phyloP scores from a whole-genome alignment of 2,113 vertebrate genomes.

The Lepus timidus region DNA sequence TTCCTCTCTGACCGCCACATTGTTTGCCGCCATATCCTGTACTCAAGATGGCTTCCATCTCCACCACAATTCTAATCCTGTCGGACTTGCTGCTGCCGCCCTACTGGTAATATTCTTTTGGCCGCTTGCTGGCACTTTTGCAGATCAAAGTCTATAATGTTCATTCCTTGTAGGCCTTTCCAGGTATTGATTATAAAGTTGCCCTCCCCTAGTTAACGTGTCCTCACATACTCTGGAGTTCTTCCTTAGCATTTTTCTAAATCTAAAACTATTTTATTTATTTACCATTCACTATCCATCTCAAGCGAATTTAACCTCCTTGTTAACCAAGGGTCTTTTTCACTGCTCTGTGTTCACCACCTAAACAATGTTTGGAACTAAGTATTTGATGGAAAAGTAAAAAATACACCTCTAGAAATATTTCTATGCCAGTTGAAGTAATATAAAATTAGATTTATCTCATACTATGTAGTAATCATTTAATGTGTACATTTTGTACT shows the following conservation, averaged over 20 bases:
- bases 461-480: neutral
- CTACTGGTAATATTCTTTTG: too few relatives aligned
- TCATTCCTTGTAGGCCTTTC: neutral
- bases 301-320: neutral
- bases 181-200: neutral
- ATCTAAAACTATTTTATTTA: neutral
- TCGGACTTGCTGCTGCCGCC: neutral
- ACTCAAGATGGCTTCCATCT: neutral
- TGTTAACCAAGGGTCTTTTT: neutral
- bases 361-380: neutral
- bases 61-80: neutral
- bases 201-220: neutral
- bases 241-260: neutral
- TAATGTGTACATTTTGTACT: neutral
- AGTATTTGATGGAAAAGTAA: neutral
- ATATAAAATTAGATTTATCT: neutral
- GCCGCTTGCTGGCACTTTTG: neutral
- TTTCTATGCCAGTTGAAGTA: neutral
- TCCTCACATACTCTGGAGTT: neutral
- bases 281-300: neutral
- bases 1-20: accelerated
- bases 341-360: neutral
- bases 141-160: neutral
- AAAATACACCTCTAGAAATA: neutral
- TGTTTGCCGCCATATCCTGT: neutral